These are phyloP conservation scores for Helicoverpa armigera DNA, from an alignment of 1,140 invertebrate species.

Conservation along the genomic window DNA sequence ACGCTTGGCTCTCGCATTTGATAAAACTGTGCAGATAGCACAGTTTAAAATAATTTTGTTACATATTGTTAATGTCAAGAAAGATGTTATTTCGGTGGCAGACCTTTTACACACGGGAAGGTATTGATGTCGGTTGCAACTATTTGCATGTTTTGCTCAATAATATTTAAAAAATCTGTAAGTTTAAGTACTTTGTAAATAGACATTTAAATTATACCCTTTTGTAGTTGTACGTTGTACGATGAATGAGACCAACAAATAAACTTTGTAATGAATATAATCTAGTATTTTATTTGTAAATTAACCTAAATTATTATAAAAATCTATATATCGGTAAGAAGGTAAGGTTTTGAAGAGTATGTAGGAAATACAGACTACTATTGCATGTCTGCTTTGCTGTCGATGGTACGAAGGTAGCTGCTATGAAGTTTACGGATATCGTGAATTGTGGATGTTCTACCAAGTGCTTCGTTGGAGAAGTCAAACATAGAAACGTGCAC, in stretches of 20 bases:
- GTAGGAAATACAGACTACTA: background rate
- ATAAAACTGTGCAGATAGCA: conserved; percentile 64
- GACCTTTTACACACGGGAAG: conserved; percentile 65
- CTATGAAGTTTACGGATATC: conserved; percentile 71
- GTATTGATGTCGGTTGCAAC: conserved; percentile 57
- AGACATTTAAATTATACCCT: conserved; percentile 61
- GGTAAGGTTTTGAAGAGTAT: background rate
- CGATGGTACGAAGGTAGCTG: conserved; percentile 45
- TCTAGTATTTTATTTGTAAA: conserved; percentile 43
- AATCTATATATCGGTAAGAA: background rate
- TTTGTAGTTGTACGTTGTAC: conserved; percentile 42
- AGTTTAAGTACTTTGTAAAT: conserved; percentile 70
- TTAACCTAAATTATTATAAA: background rate
- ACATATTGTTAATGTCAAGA: conserved; percentile 63
- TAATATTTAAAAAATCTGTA: conserved; percentile 56
- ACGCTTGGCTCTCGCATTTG: conserved; percentile 34
- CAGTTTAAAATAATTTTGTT: conserved; percentile 76
- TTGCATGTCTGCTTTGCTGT: background rate
- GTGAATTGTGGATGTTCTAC: conserved; percentile 58
- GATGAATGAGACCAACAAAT: conserved; percentile 45
- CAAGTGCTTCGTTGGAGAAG: conserved; percentile 52
- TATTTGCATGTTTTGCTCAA: conserved; percentile 65
- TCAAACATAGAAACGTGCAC: conserved; percentile 27
- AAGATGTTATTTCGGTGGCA: conserved; percentile 71
- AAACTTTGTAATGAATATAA: conserved; percentile 40